Base-by-base conservation (phyloP, 1,140 invertebrate genomes). In the Brachionus asplanchnoidis region DNA sequence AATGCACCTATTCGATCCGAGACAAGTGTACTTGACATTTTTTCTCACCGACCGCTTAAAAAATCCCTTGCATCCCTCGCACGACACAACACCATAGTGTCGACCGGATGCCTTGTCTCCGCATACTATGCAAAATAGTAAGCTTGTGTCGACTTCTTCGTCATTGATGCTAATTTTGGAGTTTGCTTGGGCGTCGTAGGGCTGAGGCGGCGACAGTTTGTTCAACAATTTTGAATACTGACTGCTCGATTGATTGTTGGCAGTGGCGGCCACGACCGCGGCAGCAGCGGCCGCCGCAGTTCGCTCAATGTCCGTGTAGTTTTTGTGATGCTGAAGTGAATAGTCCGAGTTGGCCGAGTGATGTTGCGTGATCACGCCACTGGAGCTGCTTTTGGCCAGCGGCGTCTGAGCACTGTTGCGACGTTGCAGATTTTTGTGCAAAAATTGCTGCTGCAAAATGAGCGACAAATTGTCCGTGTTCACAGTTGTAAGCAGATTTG, bases 71-170 rank as follows among this genome's bases (percentile, higher is more conserved):
- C 97, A 99, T 1, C 97, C 97, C 91, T 99, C 97, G 85, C 91
- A 92, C 0, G 97, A 99, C 53, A 97, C 91, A 0, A 99, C 97
- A 0, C 97, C 97, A 88, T 99, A 99, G 89, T 99, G 97, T 87
- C 98, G 96, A 87, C 97, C 99, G 20, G 97, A 96, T 0, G 97
- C 97, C 7, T 95, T 97, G 89, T 99, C 97, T 0, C 97, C 97
- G 88, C 97, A 99, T 5, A 99, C 97, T 4, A 97, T 97, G 89
- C 97, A 99, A 32, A 98, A 89, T 88, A 97, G 88, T 77, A 77
- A 77, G 32, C 73, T 77, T 14, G 73, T 77, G 50, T 77, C 73
- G 44, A 77, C 73, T 77, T 77, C 73, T 77, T 77, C 73, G 20
- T 77, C 73, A 17, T 77, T 77, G 3, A 77, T 77, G 46, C 26